A percentile compares a stretch with the other conserved stretches of the same genome.
phyloP scores from a whole-genome alignment of 2,888 invertebrate species.

The Cerastoderma edule region DNA sequence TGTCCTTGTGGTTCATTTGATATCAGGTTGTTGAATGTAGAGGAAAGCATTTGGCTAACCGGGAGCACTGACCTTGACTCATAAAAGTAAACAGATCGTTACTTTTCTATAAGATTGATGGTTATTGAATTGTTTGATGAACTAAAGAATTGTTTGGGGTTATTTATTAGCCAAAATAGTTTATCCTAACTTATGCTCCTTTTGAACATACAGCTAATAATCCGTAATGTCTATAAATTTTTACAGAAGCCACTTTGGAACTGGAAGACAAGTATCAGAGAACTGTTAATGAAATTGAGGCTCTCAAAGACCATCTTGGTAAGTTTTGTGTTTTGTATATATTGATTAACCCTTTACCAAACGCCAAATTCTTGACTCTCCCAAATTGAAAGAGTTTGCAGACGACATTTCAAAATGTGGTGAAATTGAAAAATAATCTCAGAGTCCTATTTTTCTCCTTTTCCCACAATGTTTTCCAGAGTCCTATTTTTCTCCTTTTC shows the following conservation, averaged over 20 bases:
- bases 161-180: background rate
- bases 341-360: background rate
- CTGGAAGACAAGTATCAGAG: conserved; percentile 82
- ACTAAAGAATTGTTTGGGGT: background rate
- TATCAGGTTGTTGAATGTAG: too few species aligned
- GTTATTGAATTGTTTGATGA: background rate
- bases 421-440: too few species aligned
- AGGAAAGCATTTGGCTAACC: background rate
- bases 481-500: background rate
- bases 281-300: conserved; percentile 82
- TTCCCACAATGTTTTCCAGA: background rate
- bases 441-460: background rate
- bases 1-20: too few species aligned
- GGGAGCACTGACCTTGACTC: background rate
- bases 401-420: too few species aligned
- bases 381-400: too few species aligned
- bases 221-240: conserved; percentile 24
- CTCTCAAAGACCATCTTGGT: conserved; percentile 82
- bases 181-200: background rate
- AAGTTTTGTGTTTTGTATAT: conserved; percentile 35
- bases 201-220: background rate
- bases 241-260: conserved; percentile 78
- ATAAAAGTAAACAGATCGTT: background rate
- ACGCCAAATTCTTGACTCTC: too few species aligned
- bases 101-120: background rate